Evolutionary conservation across 2,113 vertebrate genomes (phyloP).

Genomic region (Paramormyrops kingsleyae): DNA sequence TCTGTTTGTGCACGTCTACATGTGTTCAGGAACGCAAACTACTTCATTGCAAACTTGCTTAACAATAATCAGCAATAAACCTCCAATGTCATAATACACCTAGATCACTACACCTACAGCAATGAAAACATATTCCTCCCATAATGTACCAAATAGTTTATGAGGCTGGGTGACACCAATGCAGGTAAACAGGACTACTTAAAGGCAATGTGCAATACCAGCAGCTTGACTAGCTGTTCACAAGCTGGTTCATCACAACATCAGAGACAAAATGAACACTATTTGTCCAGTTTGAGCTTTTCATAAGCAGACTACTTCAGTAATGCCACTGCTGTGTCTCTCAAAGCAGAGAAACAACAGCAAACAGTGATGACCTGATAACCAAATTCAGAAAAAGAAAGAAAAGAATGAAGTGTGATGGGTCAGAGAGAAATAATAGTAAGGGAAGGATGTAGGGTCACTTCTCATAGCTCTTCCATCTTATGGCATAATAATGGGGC

Average conservation of each 20-base stretch:
- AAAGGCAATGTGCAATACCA: neutral
- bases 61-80: neutral
- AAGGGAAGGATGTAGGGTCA: neutral
- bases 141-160: neutral
- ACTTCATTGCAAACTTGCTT: neutral
- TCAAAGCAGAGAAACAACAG: neutral
- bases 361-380: neutral
- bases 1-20: neutral
- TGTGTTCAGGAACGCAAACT: neutral
- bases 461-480: neutral
- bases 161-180: neutral
- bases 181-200: neutral
- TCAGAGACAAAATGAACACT: neutral
- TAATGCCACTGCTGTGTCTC: no score
- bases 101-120: neutral
- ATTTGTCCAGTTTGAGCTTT: neutral
- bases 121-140: neutral
- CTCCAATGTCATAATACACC: neutral
- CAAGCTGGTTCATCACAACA: neutral
- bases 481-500: conserved; percentile 50
- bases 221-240: neutral
- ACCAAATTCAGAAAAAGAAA: neutral
- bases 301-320: neutral
- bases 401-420: neutral
- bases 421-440: neutral